A percentile compares a stretch with the other conserved stretches of the same genome.
Conservation (phyloP, 1,140 invertebrate species). For the Aphis gossypii region DNA sequence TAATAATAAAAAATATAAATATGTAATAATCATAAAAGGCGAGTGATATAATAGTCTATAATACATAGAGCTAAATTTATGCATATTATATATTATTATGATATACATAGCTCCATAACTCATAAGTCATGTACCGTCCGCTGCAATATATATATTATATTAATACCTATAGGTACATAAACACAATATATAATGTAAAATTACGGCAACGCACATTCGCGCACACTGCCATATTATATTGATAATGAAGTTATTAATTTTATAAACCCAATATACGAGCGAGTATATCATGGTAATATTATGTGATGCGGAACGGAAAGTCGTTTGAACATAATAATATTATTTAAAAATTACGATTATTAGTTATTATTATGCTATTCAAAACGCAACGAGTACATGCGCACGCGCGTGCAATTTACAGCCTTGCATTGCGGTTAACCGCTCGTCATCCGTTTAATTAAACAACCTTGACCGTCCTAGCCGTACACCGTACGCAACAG, state of each 20-base stretch:
- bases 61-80: too few species aligned
- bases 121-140: too few species aligned
- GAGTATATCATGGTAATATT: not conserved
- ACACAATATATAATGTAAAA: not conserved
- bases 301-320: not conserved
- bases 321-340: not conserved
- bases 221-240: not conserved
- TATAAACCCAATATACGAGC: not conserved
- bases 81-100: too few species aligned
- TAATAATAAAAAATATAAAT: too few species aligned
- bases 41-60: too few species aligned
- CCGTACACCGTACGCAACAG: not conserved
- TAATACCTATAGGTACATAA: too few species aligned
- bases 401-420: not conserved
- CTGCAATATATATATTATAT: too few species aligned
- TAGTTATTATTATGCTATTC: not conserved
- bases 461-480: conserved; percentile 36
- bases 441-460: conserved; percentile 5
- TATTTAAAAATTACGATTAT: conserved; percentile 8
- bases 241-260: not conserved
- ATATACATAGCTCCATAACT: too few species aligned
- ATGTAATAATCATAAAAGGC: too few species aligned
- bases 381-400: not conserved
- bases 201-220: not conserved
- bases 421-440: conserved; percentile 14